phyloP scores from a whole-genome alignment of 2,113 vertebrate genomes.

The Larimichthys crocea region DNA sequence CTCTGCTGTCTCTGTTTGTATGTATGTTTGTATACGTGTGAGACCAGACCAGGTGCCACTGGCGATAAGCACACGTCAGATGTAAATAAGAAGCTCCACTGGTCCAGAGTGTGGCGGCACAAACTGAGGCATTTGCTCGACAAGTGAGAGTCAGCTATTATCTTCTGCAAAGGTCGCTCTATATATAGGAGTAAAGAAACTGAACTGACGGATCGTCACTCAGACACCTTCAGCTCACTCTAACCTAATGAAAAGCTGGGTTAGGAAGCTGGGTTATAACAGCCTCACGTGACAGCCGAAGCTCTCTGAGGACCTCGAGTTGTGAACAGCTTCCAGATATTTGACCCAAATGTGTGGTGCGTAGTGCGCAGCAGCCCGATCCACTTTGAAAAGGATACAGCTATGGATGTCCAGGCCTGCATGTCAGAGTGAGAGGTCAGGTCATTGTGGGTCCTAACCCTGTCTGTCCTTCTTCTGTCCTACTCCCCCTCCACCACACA shows the following conservation, averaged over 20 bases:
- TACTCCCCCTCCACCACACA: slow-evolving; percentile 73
- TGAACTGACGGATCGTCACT: slow-evolving; percentile 10
- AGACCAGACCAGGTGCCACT: slow-evolving; percentile 68
- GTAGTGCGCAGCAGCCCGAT: slow-evolving; percentile 34
- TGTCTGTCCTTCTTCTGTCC: slow-evolving; percentile 42
- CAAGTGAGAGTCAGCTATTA: slow-evolving; percentile 35
- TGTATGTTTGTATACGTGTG: slow-evolving; percentile 56
- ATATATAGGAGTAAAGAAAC: slow-evolving; percentile 48
- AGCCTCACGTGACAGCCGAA: slow-evolving; percentile 55
- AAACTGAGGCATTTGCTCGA: background rate
- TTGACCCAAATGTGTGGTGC: slow-evolving; percentile 75
- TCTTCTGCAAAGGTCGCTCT: slow-evolving; percentile 55
- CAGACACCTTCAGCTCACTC: slow-evolving; percentile 26
- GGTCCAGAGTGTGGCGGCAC: background rate
- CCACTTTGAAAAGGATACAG: slow-evolving; percentile 34
- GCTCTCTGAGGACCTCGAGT: slow-evolving; percentile 62
- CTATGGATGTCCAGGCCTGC: background rate
- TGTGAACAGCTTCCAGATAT: slow-evolving; percentile 72
- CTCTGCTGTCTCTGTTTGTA: slow-evolving; percentile 7
- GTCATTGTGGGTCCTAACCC: slow-evolving; percentile 24
- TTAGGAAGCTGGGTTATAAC: slow-evolving; percentile 70
- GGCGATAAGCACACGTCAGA: slow-evolving; percentile 32
- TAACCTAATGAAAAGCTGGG: slow-evolving; percentile 57
- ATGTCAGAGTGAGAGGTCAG: background rate
- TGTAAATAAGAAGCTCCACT: background rate